Evolutionary conservation across 2,797 vertebrate genomes (phyloP).

Genomic region (Sternotherus odoratus): DNA sequence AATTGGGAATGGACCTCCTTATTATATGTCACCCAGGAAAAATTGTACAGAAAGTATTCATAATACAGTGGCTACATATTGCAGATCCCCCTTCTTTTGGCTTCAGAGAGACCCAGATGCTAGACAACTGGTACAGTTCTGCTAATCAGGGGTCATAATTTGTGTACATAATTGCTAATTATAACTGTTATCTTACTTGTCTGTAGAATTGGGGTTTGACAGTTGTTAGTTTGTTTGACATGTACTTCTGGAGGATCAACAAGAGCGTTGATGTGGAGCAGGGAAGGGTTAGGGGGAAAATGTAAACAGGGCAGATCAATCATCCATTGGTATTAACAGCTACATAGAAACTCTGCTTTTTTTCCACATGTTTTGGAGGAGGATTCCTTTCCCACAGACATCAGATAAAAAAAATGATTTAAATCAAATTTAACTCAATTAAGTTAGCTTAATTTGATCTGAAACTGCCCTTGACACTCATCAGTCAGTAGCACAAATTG

Average conservation of each 20-base stretch:
- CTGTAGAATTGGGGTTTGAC: background rate
- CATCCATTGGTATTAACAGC: background rate
- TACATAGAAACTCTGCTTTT: background rate
- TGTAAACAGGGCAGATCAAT: background rate
- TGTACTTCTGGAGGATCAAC: background rate
- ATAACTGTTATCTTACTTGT: background rate
- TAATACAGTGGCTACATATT: background rate
- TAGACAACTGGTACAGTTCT: background rate
- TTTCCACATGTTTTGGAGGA: background rate
- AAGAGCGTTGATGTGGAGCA: background rate
- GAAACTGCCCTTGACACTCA: background rate
- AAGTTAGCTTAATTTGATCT: background rate
- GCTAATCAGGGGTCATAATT: background rate
- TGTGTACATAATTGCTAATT: background rate
- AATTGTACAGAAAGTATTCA: background rate
- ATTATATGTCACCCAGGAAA: background rate
- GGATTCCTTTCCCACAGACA: background rate
- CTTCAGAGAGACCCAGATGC: background rate
- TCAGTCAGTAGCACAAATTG: background rate
- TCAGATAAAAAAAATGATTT: background rate
- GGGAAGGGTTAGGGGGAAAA: background rate
- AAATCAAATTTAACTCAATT: background rate
- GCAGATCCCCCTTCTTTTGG: background rate
- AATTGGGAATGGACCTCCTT: fast-evolving
- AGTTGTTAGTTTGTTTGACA: slow-evolving; percentile 35